Conservation (phyloP, 1,140 invertebrate species). For the Monomorium pharaonis region DNA sequence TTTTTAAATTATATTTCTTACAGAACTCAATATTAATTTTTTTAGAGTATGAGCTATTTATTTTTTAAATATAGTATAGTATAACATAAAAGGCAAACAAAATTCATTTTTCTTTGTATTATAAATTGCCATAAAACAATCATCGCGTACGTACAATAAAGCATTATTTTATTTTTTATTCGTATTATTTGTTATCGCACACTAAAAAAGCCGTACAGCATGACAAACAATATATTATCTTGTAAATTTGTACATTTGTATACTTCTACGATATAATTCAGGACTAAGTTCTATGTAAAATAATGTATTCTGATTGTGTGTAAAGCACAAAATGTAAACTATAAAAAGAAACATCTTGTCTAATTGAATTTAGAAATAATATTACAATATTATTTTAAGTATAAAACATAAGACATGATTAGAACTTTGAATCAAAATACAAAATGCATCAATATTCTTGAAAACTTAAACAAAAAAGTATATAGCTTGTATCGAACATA, state of each 20-base stretch:
- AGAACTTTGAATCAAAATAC: neutral
- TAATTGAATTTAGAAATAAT: neutral
- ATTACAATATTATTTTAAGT: neutral
- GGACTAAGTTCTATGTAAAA: neutral
- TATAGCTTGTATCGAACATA: neutral
- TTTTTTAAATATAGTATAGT: neutral
- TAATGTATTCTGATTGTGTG: neutral
- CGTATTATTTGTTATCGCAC: neutral
- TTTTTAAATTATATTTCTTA: neutral
- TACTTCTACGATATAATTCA: neutral
- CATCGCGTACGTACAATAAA: neutral
- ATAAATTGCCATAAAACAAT: neutral
- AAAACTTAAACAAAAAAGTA: neutral
- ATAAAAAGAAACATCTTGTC: neutral
- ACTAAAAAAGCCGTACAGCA: neutral
- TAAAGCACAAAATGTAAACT: neutral
- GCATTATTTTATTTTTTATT: neutral
- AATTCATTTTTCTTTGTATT: neutral
- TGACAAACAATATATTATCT: constrained; percentile 1
- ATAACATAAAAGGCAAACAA: neutral
- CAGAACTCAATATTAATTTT: constrained; percentile 1
- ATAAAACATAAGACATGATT: neutral
- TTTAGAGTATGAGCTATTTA: neutral
- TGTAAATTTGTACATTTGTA: neutral
- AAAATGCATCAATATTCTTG: neutral